Evolutionary conservation across 1,140 invertebrate species (phyloP).

Genomic region (Octopus bimaculoides): DNA sequence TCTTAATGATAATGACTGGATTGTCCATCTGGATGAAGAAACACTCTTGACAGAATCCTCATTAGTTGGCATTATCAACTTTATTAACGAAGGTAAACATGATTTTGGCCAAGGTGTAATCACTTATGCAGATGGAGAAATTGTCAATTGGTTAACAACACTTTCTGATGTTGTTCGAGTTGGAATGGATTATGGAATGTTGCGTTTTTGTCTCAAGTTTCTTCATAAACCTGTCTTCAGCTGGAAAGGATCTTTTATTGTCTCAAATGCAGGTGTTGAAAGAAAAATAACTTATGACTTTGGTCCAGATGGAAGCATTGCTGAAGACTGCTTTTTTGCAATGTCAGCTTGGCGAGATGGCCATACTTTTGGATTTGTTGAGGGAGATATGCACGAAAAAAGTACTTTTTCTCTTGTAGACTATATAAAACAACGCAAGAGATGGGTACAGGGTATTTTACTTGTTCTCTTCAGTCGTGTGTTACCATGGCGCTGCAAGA

Average conservation of each 20-base stretch:
- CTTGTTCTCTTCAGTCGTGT: slow-evolving; percentile 86
- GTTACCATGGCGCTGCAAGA: slow-evolving; percentile 79
- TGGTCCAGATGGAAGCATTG: slow-evolving; percentile 92
- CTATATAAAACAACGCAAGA: slow-evolving; percentile 91
- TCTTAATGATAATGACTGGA: slow-evolving; percentile 88
- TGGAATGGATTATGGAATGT: slow-evolving; percentile 86
- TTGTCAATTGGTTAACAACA: slow-evolving; percentile 96
- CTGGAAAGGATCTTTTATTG: slow-evolving; percentile 74
- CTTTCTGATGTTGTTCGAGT: slow-evolving; percentile 94
- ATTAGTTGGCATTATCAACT: slow-evolving; percentile 85
- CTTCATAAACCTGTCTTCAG: slow-evolving; percentile 95
- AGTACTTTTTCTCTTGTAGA: slow-evolving; percentile 93
- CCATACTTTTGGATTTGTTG: slow-evolving; percentile 59
- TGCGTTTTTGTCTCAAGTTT: slow-evolving; percentile 86
- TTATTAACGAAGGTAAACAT: slow-evolving; percentile 88
- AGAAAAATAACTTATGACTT: slow-evolving; percentile 91
- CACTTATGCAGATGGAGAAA: slow-evolving; percentile 93
- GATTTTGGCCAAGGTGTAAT: slow-evolving; percentile 97
- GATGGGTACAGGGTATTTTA: slow-evolving; percentile 95
- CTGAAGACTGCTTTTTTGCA: slow-evolving; percentile 95
- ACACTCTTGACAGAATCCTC: slow-evolving; percentile 92
- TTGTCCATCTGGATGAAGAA: slow-evolving; percentile 97
- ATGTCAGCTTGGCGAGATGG: slow-evolving; percentile 72
- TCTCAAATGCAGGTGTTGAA: slow-evolving; percentile 80
- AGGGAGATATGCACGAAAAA: slow-evolving; percentile 94